Evolutionary conservation across 2,888 invertebrate species (phyloP), one percentile per base, ranked within the genome.

Genomic region (Ptychoptera contaminata): DNA sequence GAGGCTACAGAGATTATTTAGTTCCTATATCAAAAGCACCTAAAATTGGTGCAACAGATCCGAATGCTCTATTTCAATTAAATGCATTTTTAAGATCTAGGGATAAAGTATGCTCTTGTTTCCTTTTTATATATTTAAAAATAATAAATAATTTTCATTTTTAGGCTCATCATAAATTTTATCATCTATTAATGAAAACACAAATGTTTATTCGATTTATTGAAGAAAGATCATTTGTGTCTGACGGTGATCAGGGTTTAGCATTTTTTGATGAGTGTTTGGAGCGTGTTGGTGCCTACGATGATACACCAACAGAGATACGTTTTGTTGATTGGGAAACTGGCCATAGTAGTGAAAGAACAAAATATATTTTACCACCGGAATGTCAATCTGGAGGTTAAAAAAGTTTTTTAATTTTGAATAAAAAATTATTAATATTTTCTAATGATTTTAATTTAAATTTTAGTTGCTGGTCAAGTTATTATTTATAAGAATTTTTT

Each of bases 151-250:
- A 36, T 11, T 37, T 39, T 36, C 8, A 12, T n/a, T 58, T 54
- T 2, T 60, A 76, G 74, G 71, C 81, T 15, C 79, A 87, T 56
- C 82, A 83, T 45, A 82, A 90, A 60, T 96, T 96, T 71, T 96
- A 85, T 68, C 77, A 78, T 31, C 71, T 87, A 52, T 69, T 94
- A 60, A 84, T 91, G 75, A 82, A 81, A 55, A 97, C 96, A 1
- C 96, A 97, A 68, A 91, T 92, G 85, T 97, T 96, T 68, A 92
- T 90, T 52, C 79, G 94, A 43, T 98, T 99, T 66, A 96, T 99
- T 50, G 97, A 98, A 65, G 98, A 98, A 64, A 76, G 97, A 15
- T 94, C 94, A 53, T 97, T 99, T 67, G 92, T 96, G 1, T 92
- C 93, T n/a, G 96, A 96, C 59, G 90, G 87, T 56, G 96, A 97